Base-by-base conservation (phyloP, 2,797 vertebrate species). In the Luscinia megarhynchos region DNA sequence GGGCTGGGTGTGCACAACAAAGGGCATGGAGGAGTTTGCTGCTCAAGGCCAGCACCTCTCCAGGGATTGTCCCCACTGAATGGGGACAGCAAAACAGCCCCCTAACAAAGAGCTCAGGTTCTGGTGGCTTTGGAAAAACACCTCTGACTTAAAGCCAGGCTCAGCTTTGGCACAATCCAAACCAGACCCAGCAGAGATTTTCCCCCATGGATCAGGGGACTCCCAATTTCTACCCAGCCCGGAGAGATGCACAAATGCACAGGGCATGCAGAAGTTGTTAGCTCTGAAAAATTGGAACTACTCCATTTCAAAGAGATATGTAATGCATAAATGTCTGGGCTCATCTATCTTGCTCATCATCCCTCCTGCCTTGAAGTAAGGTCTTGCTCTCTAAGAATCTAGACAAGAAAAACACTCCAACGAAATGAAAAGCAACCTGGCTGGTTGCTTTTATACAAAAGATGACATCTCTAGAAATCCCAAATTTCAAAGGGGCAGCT, bases 391-490 rank as follows among this genome's bases (percentile, higher is more conserved):
- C 84, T 62, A 95, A 77, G 77, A 91, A 93, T 64, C 87, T 38
- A 66, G 89, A 90, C 91, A 84, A 73, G 88, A 80, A 90, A 69
- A 93, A 89, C 80, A 41, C 79, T 92, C 7, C 8, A 94, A 86
- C 46, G 53, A 93, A 89, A 90, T n/a, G 81, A 92, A 94, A 93
- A 84, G 78, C 91, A 95, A 91, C 93, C 87, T 92, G 61, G 43
- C 73, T 69, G 53, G 59, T 87, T 19, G 43, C 43, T 43, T 43
- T 23, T 46, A 8, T 87, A 94, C 94, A 70, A 94, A 88, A 94
- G 91, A 87, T 92, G 96, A 94, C 93, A 94, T 91, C 77, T 92
- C 87, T 82, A 94, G 89, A 92, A 95, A 96, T 62, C 82, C 93
- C 88, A 89, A 2, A 95, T 90, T 92, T 95, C 95, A 94, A 95